Conservation (phyloP, 1,140 invertebrate genomes). For the Mizuhopecten yessoensis region DNA sequence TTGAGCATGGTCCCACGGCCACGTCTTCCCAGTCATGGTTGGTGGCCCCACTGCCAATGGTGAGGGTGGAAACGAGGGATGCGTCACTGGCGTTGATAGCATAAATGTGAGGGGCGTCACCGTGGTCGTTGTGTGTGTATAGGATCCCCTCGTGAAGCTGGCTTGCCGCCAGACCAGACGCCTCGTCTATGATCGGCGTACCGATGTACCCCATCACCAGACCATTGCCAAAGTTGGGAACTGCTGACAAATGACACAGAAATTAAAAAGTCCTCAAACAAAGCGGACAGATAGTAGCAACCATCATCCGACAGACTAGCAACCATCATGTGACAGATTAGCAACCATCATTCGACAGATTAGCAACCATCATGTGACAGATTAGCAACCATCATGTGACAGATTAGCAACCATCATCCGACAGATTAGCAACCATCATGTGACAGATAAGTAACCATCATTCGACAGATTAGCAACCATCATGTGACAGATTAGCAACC, state of each 20-base stretch:
- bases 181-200: conserved; percentile 38
- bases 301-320: no score
- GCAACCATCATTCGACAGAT: no score
- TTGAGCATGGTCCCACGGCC: conserved; percentile 62
- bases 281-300: no score
- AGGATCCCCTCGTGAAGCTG: conserved; percentile 51
- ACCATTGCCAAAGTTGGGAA: conserved; percentile 39
- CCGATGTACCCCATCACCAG: not conserved
- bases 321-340: no score
- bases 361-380: no score
- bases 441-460: no score
- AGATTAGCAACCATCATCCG: no score
- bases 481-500: no score
- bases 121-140: conserved; percentile 65
- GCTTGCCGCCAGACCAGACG: conserved; percentile 64
- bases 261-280: no score
- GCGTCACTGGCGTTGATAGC: conserved; percentile 54
- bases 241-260: not conserved
- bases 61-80: conserved; percentile 44
- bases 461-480: no score
- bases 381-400: no score
- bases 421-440: no score
- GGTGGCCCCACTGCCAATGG: conserved; percentile 47
- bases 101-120: conserved; percentile 41
- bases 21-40: conserved; percentile 72